Evolutionary conservation across 2,113 vertebrate species (phyloP).

Genomic region (Phocoena sinus): DNA sequence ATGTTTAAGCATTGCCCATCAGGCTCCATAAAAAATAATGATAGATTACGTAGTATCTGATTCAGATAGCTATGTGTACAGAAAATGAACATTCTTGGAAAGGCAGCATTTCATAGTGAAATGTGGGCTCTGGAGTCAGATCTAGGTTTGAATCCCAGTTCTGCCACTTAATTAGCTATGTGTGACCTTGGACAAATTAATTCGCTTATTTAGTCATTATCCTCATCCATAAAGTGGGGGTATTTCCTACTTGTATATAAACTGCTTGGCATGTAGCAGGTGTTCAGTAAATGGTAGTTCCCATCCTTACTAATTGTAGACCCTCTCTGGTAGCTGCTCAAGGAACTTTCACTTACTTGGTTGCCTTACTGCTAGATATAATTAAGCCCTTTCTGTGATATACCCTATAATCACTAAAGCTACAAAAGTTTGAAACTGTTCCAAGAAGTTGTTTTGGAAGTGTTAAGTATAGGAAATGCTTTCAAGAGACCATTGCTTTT

Average conservation of each 20-base stretch:
- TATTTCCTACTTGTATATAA: conserved; percentile 14
- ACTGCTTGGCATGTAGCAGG: not conserved
- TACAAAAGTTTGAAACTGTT: conserved; percentile 46
- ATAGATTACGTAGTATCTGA: not conserved
- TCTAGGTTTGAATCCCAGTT: not conserved
- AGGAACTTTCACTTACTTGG: conserved; percentile 12
- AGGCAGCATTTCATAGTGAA: not conserved
- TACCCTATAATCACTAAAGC: conserved; percentile 50
- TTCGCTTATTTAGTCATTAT: not conserved
- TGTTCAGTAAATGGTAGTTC: conserved; percentile 23
- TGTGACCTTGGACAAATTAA: conserved; percentile 9
- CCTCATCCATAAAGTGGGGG: not conserved
- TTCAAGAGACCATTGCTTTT: conserved; percentile 34
- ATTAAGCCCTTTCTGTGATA: conserved; percentile 49
- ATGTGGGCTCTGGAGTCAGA: not conserved
- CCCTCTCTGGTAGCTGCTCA: not conserved
- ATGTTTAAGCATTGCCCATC: not conserved
- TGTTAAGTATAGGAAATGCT: conserved; percentile 40
- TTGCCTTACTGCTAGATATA: conserved; percentile 47
- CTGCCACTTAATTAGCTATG: not conserved
- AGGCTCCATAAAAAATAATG: not conserved
- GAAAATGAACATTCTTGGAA: conserved; percentile 10
- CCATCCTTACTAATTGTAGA: conserved; percentile 36
- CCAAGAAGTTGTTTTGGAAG: conserved; percentile 52
- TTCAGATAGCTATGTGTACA: not conserved